Conservation (phyloP, 2,888 invertebrate species). For the Homarus gammarus region DNA sequence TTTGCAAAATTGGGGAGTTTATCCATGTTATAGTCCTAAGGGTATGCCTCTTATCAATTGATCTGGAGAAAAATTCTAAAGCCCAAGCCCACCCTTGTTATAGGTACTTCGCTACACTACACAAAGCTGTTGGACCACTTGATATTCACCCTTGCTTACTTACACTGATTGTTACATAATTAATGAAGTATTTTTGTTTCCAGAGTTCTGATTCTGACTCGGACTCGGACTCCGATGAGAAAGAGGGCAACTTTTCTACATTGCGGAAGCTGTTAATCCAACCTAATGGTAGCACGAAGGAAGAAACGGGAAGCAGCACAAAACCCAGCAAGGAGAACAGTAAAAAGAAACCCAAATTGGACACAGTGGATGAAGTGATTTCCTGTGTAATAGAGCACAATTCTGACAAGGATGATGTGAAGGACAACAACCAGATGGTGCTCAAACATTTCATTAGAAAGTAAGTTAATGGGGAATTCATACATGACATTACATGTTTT, state of each 20-base stretch:
- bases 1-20: too few relatives aligned
- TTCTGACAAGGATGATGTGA: conserved; percentile 81
- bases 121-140: too few relatives aligned
- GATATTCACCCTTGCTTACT: too few relatives aligned
- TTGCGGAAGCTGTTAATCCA: conserved; percentile 73
- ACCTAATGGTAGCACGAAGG: conserved; percentile 78
- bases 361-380: conserved; percentile 88
- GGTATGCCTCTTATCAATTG: too few relatives aligned
- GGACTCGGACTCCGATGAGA: conserved; percentile 74
- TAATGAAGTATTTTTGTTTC: conserved; percentile 1
- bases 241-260: conserved; percentile 73
- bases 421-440: conserved; percentile 81
- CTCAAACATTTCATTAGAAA: conserved; percentile 81
- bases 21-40: too few relatives aligned
- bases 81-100: too few relatives aligned
- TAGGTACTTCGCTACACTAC: too few relatives aligned
- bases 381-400: conserved; percentile 87
- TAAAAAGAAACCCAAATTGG: conserved; percentile 84
- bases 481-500: too few relatives aligned
- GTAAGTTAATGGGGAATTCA: conserved; percentile 54
- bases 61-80: too few relatives aligned
- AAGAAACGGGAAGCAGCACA: conserved; percentile 42
- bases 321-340: conserved; percentile 67
- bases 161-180: too few relatives aligned
- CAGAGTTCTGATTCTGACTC: conserved; percentile 76